These are phyloP conservation scores for Nerophis lumbriciformis DNA, from an alignment of 2,113 vertebrate genomes.

Conservation along the genomic window DNA sequence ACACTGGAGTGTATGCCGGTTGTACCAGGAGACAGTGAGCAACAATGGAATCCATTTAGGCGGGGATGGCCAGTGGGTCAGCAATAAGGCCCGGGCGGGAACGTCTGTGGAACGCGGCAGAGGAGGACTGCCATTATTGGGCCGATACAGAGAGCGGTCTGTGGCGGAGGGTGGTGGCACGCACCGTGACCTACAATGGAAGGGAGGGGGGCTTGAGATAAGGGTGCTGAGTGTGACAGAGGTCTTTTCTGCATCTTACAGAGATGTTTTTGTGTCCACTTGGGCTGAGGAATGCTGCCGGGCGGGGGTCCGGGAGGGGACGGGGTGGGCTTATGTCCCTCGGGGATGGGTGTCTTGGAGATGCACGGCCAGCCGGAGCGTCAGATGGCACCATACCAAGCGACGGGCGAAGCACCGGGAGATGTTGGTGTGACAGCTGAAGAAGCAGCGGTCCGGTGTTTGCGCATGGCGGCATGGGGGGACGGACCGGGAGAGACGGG, in stretches of 20 bases:
- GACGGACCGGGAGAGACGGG: slow-evolving; percentile 46
- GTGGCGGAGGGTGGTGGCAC: slow-evolving; percentile 62
- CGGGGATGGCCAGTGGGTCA: slow-evolving; percentile 54
- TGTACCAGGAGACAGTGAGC: slow-evolving; percentile 63
- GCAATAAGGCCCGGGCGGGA: slow-evolving; percentile 65
- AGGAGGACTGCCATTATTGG: slow-evolving; percentile 66
- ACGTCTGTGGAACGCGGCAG: slow-evolving; percentile 65
- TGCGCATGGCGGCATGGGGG: slow-evolving; percentile 49
- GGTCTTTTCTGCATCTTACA: slow-evolving; percentile 69
- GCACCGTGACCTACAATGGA: slow-evolving; percentile 56
- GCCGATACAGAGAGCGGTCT: slow-evolving; percentile 64
- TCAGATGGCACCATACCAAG: slow-evolving; percentile 50
- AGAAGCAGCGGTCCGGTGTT: slow-evolving; percentile 41
- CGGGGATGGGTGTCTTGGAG: slow-evolving; percentile 48
- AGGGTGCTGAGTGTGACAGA: slow-evolving; percentile 62
- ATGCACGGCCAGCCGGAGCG: slow-evolving; percentile 48
- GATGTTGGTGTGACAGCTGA: slow-evolving; percentile 53
- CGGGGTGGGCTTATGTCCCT: slow-evolving; percentile 60
- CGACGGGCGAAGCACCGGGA: slow-evolving; percentile 26
- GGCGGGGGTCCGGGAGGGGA: slow-evolving; percentile 29
- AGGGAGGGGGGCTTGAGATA: slow-evolving; percentile 43
- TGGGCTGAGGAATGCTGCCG: slow-evolving; percentile 61
- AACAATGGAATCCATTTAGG: slow-evolving; percentile 72
- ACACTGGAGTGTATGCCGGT: slow-evolving; percentile 11
- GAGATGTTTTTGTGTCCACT: slow-evolving; percentile 67